Base-by-base conservation (phyloP, 2,888 invertebrate genomes). In the Dryobotodes eremita region DNA sequence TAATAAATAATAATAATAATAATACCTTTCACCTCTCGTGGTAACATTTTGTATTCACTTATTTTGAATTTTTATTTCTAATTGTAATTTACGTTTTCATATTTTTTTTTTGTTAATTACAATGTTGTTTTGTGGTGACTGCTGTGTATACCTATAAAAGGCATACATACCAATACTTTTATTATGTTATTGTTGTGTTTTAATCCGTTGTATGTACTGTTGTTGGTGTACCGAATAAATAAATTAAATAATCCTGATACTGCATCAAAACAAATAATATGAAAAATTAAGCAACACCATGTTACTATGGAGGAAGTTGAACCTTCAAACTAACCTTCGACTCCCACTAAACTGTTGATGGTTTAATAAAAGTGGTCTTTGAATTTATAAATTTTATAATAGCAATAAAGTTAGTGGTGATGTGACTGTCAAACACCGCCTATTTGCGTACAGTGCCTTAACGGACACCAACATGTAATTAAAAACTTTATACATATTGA, bases 361-460 rank as follows among this genome's bases (percentile, higher is more conserved):
- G 71, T 59, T 57, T 71, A 82, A 86, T 75, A 65, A 72, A 57
- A 61, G 13, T 73, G 55, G 11, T 36, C n/a, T 36, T 64, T 78
- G 78, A 86, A 84, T 85, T 71, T 77, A 68, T 70, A n/a, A n/a
- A n/a, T n/a, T n/a, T n/a, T n/a, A n/a, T n/a, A 77, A 82, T 79
- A 77, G 57, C 77, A 75, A 78, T 84, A 82, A 80, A 84, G 61
- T 66, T 82, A 82, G 46, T 76, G 8, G 46, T 26, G 62, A 66
- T 26, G 59, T 75, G 82, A 69, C 62, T 77, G 66, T 72, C 73
- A 66, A 76, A 78, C 68, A 50, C 61, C 75, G 74, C 74, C 77
- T 79, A 62, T 82, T 74, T 80, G 77, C 46, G 46, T 75, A 77
- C 53, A 64, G 20, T 23, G 46, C 68, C 69, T 50, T 55, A 55